A percentile compares a stretch with the other conserved stretches of the same genome.
Evolutionary conservation across 1,140 invertebrate genomes (phyloP).

Genomic region (Ceratitis capitata): DNA sequence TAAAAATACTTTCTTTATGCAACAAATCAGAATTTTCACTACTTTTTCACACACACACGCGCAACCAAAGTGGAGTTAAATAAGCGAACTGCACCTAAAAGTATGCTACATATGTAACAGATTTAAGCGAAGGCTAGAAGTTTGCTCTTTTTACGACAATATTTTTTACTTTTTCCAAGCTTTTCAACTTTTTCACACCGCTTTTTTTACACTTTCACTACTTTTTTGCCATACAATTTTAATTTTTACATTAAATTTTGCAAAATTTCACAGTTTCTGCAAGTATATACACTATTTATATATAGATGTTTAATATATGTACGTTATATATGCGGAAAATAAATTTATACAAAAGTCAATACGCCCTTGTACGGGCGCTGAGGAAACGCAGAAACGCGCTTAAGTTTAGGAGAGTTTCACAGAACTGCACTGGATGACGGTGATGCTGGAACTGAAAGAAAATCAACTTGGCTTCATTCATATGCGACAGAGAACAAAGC

Average conservation of each 20-base stretch:
- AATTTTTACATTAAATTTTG: neutral
- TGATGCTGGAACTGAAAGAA: constrained; percentile 42
- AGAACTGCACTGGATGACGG: constrained; percentile 38
- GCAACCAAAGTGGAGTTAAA: neutral
- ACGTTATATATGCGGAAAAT: neutral
- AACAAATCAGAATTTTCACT: neutral
- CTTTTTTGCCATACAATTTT: neutral
- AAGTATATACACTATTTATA: too few relatives aligned
- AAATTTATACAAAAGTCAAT: constrained; percentile 30
- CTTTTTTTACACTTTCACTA: neutral
- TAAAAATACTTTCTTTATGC: too few relatives aligned
- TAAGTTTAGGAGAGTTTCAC: constrained; percentile 2
- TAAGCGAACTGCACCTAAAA: neutral
- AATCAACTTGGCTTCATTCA: constrained; percentile 8
- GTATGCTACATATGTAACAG: neutral
- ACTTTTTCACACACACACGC: neutral
- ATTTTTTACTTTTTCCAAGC: neutral
- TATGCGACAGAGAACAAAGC: neutral
- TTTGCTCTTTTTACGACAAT: neutral
- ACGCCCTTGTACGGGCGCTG: neutral
- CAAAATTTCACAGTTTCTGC: neutral
- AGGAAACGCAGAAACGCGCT: constrained; percentile 15
- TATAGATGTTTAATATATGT: neutral
- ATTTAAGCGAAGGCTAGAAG: neutral
- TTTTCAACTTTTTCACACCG: neutral